Conservation (phyloP, 1,140 invertebrate species). For the Papilio machaon region DNA sequence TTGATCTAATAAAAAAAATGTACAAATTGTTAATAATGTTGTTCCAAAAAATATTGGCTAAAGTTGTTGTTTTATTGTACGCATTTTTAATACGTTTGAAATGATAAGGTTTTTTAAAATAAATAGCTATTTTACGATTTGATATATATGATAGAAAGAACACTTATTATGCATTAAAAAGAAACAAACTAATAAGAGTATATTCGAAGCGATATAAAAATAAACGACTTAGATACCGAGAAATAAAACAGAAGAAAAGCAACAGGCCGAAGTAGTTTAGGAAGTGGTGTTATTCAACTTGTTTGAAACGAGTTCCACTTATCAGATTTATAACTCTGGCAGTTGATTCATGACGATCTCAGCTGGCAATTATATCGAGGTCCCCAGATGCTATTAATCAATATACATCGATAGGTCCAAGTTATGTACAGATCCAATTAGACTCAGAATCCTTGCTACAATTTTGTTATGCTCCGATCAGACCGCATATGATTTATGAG, state of each 20-base stretch:
- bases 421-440: slow-evolving; percentile 77
- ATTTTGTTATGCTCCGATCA: slow-evolving; percentile 63
- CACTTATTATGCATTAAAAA: not conserved
- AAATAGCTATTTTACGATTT: no score
- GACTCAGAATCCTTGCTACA: slow-evolving; percentile 69
- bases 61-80: no score
- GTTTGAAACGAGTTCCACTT: slow-evolving; percentile 70
- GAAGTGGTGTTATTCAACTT: slow-evolving; percentile 54
- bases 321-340: slow-evolving; percentile 76
- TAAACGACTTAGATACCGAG: slow-evolving; percentile 37
- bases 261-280: slow-evolving; percentile 47
- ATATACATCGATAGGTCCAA: slow-evolving; percentile 76
- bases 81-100: no score
- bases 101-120: no score
- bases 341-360: slow-evolving; percentile 77
- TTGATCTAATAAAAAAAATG: no score
- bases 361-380: slow-evolving; percentile 72
- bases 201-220: slow-evolving; percentile 5
- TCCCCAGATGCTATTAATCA: slow-evolving; percentile 78
- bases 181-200: not conserved
- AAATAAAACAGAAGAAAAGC: slow-evolving; percentile 45
- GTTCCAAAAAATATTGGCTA: no score
- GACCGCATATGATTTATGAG: slow-evolving; percentile 69
- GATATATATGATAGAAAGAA: not conserved
- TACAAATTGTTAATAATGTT: no score